phyloP scores from a whole-genome alignment of 2,888 invertebrate genomes.

The Leucania comma region DNA sequence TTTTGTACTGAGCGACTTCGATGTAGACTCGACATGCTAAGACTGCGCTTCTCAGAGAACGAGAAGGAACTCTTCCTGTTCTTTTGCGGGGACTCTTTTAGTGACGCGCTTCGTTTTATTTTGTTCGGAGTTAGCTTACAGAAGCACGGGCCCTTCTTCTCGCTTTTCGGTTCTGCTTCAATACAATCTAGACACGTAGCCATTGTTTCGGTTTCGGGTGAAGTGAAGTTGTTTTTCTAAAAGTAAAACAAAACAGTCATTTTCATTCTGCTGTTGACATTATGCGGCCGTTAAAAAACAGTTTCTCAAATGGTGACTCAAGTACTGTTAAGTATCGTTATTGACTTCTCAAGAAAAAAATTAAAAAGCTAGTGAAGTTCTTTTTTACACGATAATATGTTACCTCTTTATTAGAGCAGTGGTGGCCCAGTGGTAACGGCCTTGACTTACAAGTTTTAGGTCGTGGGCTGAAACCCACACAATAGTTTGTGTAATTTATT shows the following conservation, averaged over 20 bases:
- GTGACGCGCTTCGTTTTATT: constrained; percentile 80
- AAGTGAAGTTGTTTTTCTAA: constrained; percentile 85
- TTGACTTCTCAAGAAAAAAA: too few species aligned
- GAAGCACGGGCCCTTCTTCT: constrained; percentile 77
- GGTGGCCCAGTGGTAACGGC: too few species aligned
- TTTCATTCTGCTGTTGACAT: too few species aligned
- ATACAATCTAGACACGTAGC: constrained; percentile 84
- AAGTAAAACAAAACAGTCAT: constrained; percentile 46
- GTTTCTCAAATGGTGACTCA: too few species aligned
- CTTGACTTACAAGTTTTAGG: too few species aligned
- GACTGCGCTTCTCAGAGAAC: constrained; percentile 82
- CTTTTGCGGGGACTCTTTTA: constrained; percentile 83
- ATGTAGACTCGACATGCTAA: constrained; percentile 84
- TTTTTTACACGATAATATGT: too few species aligned
- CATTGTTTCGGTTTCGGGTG: constrained; percentile 85
- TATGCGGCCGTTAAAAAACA: too few species aligned
- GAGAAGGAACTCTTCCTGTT: constrained; percentile 77
- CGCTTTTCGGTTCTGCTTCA: constrained; percentile 69
- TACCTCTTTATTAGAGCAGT: too few species aligned
- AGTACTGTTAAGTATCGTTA: too few species aligned
- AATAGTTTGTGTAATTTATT: too few species aligned
- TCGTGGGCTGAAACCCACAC: too few species aligned
- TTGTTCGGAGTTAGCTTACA: constrained; percentile 82
- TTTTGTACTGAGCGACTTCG: constrained; percentile 88
- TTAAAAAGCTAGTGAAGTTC: too few species aligned